A percentile compares a stretch with the other conserved stretches of the same genome.
Conservation (phyloP, 2,113 vertebrate species). For the Urocitellus parryii region DNA sequence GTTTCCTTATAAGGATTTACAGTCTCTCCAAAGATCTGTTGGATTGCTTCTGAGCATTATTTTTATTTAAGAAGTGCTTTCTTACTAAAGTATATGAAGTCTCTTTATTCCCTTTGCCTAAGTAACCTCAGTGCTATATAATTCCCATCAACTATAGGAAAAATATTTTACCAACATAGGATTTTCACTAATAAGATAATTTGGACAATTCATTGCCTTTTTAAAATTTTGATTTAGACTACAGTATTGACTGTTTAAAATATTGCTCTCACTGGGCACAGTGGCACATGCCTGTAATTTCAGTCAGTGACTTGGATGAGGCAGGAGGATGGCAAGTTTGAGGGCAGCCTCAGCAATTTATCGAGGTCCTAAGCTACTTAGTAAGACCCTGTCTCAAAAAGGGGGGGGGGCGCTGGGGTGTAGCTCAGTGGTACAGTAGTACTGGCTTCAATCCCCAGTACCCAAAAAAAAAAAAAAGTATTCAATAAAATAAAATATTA, state of each 20-base stretch:
- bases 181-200: conserved; percentile 35
- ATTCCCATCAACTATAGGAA: conserved; percentile 17
- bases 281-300: background rate
- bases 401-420: too few relatives aligned
- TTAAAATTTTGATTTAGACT: conserved; percentile 3
- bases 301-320: background rate
- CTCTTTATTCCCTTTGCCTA: background rate
- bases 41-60: background rate
- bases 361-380: background rate
- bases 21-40: background rate
- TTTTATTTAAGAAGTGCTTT: conserved; percentile 28
- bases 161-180: conserved; percentile 34
- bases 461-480: too few relatives aligned
- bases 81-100: background rate
- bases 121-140: background rate
- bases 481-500: too few relatives aligned
- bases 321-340: background rate
- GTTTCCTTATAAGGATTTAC: background rate
- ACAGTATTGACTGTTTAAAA: conserved; percentile 48
- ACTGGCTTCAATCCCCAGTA: too few relatives aligned
- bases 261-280: background rate
- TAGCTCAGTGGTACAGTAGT: too few relatives aligned
- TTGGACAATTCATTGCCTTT: conserved; percentile 38
- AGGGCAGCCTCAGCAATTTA: background rate
- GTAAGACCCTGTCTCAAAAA: background rate